Percentiles rank a stretch among this genome's conserved stretches.
These are phyloP conservation scores for Stenchaetothrips biformis DNA, from an alignment of 2,888 invertebrate genomes.

Conservation along the genomic window DNA sequence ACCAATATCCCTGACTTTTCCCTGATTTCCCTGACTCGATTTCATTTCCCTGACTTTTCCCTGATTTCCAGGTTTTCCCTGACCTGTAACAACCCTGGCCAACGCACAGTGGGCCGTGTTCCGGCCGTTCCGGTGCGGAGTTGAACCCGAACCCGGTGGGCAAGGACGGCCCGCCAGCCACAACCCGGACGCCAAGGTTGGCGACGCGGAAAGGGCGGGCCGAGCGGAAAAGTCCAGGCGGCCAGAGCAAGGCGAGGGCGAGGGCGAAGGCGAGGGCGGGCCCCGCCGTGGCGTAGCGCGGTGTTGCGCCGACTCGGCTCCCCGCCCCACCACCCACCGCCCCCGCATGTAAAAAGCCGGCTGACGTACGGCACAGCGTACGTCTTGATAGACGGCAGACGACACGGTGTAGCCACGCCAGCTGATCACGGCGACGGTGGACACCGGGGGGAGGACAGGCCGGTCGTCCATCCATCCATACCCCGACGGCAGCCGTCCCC, in stretches of 20 bases:
- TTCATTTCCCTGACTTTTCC: no score
- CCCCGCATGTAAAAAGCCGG: constrained; percentile 4
- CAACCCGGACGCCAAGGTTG: no score
- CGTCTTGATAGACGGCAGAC: constrained; percentile 11
- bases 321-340: not conserved
- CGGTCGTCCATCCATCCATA: not conserved
- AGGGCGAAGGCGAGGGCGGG: no score
- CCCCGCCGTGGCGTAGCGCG: constrained; percentile 34
- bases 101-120: no score
- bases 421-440: not conserved
- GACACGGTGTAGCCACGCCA: not conserved
- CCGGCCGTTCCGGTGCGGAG: not conserved
- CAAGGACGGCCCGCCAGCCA: constrained; percentile 35
- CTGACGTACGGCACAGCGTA: not conserved
- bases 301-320: not conserved
- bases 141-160: not conserved
- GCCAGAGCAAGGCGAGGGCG: constrained; percentile 38
- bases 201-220: constrained; percentile 55
- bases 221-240: constrained; percentile 54
- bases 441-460: not conserved
- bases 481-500: no score
- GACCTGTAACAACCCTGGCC: no score
- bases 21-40: no score
- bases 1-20: no score
- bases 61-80: no score